Evolutionary conservation across 2,113 vertebrate genomes (phyloP).

Genomic region (Barbus barbus): DNA sequence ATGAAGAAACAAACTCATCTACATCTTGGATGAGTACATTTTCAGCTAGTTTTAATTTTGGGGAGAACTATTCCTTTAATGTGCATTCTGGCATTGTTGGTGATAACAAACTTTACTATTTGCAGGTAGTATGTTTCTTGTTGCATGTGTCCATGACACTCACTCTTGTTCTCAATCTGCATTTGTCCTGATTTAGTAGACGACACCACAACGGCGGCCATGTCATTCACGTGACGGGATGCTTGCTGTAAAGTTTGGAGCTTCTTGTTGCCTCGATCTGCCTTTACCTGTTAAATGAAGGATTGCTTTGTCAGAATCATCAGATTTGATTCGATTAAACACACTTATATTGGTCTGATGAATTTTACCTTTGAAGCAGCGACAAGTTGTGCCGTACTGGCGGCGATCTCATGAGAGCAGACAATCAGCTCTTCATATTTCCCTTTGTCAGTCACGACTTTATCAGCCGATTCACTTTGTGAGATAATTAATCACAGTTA

Average conservation of each 20-base stretch:
- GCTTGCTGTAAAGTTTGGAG: slow-evolving; percentile 86
- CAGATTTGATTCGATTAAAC: not conserved
- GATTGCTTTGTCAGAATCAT: not conserved
- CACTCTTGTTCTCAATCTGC: slow-evolving; percentile 89
- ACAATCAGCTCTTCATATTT: slow-evolving; percentile 95
- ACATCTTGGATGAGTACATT: not conserved
- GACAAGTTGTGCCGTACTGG: slow-evolving; percentile 94
- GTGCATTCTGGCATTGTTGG: not conserved
- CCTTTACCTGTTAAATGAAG: slow-evolving; percentile 83
- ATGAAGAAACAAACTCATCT: not conserved
- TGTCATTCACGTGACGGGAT: slow-evolving; percentile 89
- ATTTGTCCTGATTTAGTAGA: slow-evolving; percentile 88
- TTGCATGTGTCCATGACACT: slow-evolving; percentile 30
- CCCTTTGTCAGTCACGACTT: slow-evolving; percentile 85
- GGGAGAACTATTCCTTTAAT: no score
- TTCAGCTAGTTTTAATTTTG: not conserved
- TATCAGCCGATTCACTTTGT: slow-evolving; percentile 88
- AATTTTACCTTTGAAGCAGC: slow-evolving; percentile 91
- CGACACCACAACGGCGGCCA: slow-evolving; percentile 87
- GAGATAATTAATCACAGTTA: slow-evolving; percentile 24
- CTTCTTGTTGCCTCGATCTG: slow-evolving; percentile 88
- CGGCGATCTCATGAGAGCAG: slow-evolving; percentile 92
- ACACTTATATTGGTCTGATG: not conserved
- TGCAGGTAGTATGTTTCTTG: not conserved
- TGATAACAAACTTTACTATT: not conserved